These are phyloP conservation scores for Globodera rostochiensis DNA, from an alignment of 1,140 invertebrate species.

Conservation along the genomic window DNA sequence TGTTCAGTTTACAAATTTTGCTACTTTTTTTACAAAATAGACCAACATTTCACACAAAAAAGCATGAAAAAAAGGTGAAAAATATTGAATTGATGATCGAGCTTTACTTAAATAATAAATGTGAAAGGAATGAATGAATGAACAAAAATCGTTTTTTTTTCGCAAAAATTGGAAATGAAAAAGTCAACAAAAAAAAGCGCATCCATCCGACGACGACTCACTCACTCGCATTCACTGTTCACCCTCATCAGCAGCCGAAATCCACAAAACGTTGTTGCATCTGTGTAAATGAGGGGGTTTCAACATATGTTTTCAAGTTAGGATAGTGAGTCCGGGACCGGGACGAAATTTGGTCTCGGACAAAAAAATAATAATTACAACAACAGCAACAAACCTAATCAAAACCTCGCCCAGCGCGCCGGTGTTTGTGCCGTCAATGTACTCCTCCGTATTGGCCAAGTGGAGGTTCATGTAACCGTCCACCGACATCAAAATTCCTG, in stretches of 20 bases:
- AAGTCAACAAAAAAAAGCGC: background rate
- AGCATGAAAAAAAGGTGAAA: too few relatives aligned
- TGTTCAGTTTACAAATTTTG: too few relatives aligned
- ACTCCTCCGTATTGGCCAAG: constrained; percentile 97
- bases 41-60: too few relatives aligned
- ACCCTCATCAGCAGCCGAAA: constrained; percentile 86
- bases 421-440: constrained; percentile 84
- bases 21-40: too few relatives aligned
- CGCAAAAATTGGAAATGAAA: background rate
- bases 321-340: too few relatives aligned
- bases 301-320: too few relatives aligned
- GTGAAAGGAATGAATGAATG: too few relatives aligned
- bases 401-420: constrained; percentile 95
- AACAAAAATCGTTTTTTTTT: background rate
- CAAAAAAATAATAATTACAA: too few relatives aligned
- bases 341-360: too few relatives aligned
- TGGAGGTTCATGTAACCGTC: constrained; percentile 99
- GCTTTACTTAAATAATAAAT: too few relatives aligned
- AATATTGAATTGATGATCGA: too few relatives aligned
- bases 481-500: constrained; percentile 83
- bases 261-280: constrained; percentile 98
- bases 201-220: background rate
- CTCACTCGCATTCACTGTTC: background rate
- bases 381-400: constrained; percentile 72
- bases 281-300: constrained; percentile 66